phyloP scores from a whole-genome alignment of 2,888 invertebrate genomes.

The Pantelozetes paolii region DNA sequence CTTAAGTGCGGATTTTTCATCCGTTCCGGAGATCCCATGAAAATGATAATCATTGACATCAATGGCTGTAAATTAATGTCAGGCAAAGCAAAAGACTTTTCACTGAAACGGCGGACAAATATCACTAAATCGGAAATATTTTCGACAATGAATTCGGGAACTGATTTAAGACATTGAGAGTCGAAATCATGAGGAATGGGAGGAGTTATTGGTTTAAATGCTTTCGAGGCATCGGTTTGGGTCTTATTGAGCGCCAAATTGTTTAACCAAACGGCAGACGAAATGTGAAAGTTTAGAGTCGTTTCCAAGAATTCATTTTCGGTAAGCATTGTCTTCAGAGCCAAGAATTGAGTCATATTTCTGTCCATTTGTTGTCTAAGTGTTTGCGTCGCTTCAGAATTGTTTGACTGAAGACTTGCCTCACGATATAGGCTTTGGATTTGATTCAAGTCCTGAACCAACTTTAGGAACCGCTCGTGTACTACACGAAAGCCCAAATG shows the following conservation, averaged over 20 bases:
- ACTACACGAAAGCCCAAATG: slow-evolving; percentile 63
- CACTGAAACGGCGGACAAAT: slow-evolving; percentile 65
- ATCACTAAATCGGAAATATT: slow-evolving; percentile 77
- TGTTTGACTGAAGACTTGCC: slow-evolving; percentile 51
- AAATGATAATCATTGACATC: slow-evolving; percentile 66
- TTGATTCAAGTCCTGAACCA: slow-evolving; percentile 64
- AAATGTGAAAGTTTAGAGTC: slow-evolving; percentile 70
- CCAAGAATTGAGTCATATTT: slow-evolving; percentile 48
- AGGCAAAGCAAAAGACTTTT: slow-evolving; percentile 61
- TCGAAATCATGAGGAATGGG: neutral
- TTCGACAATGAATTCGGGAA: slow-evolving; percentile 85
- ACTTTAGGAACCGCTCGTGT: slow-evolving; percentile 56
- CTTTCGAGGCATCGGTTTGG: slow-evolving; percentile 46
- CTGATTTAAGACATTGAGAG: slow-evolving; percentile 58
- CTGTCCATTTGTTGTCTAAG: slow-evolving; percentile 34
- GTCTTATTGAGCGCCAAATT: slow-evolving; percentile 64
- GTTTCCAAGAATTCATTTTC: slow-evolving; percentile 68
- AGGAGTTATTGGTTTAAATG: slow-evolving; percentile 34
- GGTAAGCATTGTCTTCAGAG: slow-evolving; percentile 63
- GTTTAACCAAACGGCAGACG: slow-evolving; percentile 76
- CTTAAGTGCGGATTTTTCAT: slow-evolving; percentile 88
- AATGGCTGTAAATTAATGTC: slow-evolving; percentile 51
- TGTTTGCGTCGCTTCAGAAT: slow-evolving; percentile 56
- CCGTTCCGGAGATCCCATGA: slow-evolving; percentile 77
- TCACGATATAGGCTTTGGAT: slow-evolving; percentile 64